These are phyloP conservation scores for Bathynomus jamesi DNA, from an alignment of 1,140 invertebrate species.

Conservation along the genomic window DNA sequence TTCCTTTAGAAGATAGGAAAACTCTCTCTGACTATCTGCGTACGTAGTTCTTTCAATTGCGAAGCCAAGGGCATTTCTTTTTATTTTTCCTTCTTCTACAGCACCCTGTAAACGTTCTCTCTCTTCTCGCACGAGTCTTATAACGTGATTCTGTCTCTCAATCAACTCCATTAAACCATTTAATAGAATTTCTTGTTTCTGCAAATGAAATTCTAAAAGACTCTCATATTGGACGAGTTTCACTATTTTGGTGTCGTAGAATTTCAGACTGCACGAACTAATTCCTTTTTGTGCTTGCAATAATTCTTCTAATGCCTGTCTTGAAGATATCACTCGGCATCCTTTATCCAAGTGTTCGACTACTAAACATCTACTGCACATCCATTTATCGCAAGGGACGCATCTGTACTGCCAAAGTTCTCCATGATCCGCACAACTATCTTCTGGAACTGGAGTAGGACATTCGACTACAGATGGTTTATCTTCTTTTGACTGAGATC, in stretches of 20 bases:
- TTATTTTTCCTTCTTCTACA: not conserved
- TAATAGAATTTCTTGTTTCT: conserved; percentile 12
- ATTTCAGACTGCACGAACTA: not conserved
- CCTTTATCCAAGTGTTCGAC: conserved; percentile 13
- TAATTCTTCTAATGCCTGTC: conserved; percentile 15
- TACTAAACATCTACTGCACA: conserved; percentile 11
- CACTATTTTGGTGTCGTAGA: conserved; percentile 11
- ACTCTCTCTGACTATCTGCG: not conserved
- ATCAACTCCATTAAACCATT: conserved; percentile 7
- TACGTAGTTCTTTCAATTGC: not conserved
- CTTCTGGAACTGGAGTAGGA: conserved; percentile 3
- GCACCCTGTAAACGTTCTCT: not conserved
- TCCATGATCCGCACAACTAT: conserved; percentile 9
- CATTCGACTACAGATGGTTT: conserved; percentile 5
- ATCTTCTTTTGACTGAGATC: not conserved
- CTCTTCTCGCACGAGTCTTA: conserved; percentile 11
- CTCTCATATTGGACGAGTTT: conserved; percentile 10
- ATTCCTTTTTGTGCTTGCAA: not conserved
- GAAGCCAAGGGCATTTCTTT: not conserved
- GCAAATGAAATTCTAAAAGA: conserved; percentile 10
- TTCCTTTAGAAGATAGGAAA: not conserved
- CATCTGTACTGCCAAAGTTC: conserved; percentile 17
- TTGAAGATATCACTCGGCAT: conserved; percentile 14
- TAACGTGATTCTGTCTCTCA: conserved; percentile 7
- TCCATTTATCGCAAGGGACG: conserved; percentile 16